Base-by-base conservation (phyloP, 2,113 vertebrate species). In the Ceratotherium simum region DNA sequence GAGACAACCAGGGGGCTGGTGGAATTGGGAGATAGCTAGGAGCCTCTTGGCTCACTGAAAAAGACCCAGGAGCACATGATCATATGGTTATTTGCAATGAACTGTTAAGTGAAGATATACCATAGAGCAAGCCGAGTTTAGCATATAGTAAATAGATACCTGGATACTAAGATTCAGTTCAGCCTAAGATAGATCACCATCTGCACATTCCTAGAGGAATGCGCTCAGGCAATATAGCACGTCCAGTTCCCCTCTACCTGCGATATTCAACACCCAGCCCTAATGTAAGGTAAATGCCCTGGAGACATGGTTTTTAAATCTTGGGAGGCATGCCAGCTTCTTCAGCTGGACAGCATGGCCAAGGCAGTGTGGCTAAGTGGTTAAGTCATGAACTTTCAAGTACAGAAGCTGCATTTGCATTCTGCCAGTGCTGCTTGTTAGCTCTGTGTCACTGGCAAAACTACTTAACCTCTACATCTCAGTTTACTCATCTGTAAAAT, bases 31-130 rank as follows among this genome's bases (percentile, higher is more conserved):
- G 48, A 33, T 8, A 20, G 29, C 20, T 1, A 11, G 60, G 84
- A 78, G 31, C 8, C 51, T 20, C 48, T 64, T 76, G 96, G 90
- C 78, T 92, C 46, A 42, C 86, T 76, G 90, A 94, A 76, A 75
- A 96, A 27, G 64, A 67, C 12, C 5, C 25, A 56, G 67, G 36
- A 83, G 67, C 42, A 25, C 25, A 1, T 1, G 12, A 25, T 54
- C 17, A 3, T 25, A 8, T 14, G 6, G 75, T 46, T 51, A 23
- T 72, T 87, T 83, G 14, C 6, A 56, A 46, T 20, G 56, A 46
- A 17, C 13, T 46, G 31, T 54, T 70, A 72, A 54, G 75, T 69
- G 84, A 84, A 95, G 79, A 62, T n/a, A 73, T 23, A 36, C 36
- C 56, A n/a, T 0, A 60, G 58, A 48, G 69, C 20, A 76, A 42